Conservation (phyloP, 2,888 invertebrate genomes). For the Macrophya annulata region DNA sequence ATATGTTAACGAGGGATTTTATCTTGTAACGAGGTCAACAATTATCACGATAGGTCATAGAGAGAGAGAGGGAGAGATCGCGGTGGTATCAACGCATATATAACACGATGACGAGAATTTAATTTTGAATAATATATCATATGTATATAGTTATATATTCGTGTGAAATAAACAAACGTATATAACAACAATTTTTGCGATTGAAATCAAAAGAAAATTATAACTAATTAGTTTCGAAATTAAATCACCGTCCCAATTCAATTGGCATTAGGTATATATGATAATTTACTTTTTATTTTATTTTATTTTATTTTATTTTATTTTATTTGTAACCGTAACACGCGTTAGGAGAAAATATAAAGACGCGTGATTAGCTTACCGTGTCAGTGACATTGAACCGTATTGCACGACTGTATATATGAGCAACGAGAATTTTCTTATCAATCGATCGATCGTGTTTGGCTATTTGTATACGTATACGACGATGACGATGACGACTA, state of each 20-base stretch:
- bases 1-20: neutral
- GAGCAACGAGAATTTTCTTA: constrained; percentile 9
- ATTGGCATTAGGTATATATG: neutral
- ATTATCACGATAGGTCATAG: constrained; percentile 1
- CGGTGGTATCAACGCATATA: neutral
- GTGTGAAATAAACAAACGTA: too few species aligned
- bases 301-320: neutral
- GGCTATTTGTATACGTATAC: neutral
- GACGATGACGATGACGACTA: neutral
- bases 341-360: constrained; percentile 15
- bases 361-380: constrained; percentile 35
- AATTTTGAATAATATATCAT: neutral
- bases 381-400: constrained; percentile 38
- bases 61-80: neutral
- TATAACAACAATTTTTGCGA: too few species aligned
- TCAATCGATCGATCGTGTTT: constrained; percentile 13
- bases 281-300: neutral
- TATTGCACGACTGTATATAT: neutral
- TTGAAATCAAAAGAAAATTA: too few species aligned
- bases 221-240: too few species aligned
- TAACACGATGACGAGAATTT: neutral
- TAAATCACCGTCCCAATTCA: neutral
- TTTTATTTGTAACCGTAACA: neutral
- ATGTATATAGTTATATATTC: too few species aligned
- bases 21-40: constrained; percentile 27